Evolutionary conservation across 1,140 invertebrate genomes (phyloP).

Genomic region (Drosophila guanche): DNA sequence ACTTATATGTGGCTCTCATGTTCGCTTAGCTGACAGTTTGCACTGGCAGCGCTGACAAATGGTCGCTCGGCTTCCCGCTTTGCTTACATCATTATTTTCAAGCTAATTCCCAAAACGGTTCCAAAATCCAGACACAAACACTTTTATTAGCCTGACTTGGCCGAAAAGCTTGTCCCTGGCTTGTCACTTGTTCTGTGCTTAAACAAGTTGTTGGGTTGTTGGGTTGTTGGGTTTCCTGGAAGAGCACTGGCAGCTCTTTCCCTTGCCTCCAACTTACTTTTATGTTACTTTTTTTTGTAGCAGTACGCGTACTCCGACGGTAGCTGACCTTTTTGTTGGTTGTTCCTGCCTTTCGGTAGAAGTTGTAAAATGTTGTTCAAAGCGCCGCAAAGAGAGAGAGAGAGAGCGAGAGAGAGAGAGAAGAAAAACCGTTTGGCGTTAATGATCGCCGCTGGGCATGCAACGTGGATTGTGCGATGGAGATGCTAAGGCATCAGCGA

Average conservation of each 20-base stretch:
- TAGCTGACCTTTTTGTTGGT: slow-evolving; percentile 70
- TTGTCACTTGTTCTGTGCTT: slow-evolving; percentile 53
- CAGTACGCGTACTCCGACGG: slow-evolving; percentile 40
- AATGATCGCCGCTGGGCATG: slow-evolving; percentile 61
- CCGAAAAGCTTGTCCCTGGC: slow-evolving; percentile 39
- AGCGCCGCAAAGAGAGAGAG: too few species aligned
- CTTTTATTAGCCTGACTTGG: slow-evolving; percentile 64
- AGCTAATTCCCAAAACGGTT: slow-evolving; percentile 36
- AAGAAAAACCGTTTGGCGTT: slow-evolving; percentile 58
- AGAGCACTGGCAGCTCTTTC: slow-evolving; percentile 35
- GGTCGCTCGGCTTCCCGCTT: slow-evolving; percentile 11
- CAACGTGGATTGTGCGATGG: slow-evolving; percentile 15
- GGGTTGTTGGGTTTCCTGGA: slow-evolving; percentile 71
- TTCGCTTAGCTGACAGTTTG: too few species aligned
- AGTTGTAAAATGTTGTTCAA: slow-evolving; percentile 72
- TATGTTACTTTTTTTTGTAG: slow-evolving; percentile 50
- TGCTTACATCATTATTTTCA: slow-evolving; percentile 47
- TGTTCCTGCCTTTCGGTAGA: slow-evolving; percentile 50
- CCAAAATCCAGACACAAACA: slow-evolving; percentile 48
- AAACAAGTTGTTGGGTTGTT: slow-evolving; percentile 68
- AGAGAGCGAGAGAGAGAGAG: too few species aligned
- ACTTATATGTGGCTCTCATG: slow-evolving; percentile 10
- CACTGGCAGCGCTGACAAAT: slow-evolving; percentile 18
- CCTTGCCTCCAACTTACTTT: slow-evolving; percentile 39
- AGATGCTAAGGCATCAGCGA: too few species aligned